phyloP scores from a whole-genome alignment of 2,797 vertebrate species.

The Rhodeus uyekii region DNA sequence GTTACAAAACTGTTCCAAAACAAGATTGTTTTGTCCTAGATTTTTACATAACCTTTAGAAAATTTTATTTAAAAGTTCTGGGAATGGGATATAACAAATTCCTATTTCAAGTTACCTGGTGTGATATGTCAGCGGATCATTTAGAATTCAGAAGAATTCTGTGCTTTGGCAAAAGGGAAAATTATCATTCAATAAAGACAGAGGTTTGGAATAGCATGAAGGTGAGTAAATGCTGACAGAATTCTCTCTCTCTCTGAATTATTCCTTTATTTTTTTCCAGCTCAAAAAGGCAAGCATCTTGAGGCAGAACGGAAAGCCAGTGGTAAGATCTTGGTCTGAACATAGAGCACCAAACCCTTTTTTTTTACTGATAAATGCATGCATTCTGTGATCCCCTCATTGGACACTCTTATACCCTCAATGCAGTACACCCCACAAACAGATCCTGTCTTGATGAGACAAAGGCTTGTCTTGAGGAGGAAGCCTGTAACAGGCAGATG shows the following conservation, averaged over 20 bases:
- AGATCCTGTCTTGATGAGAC: constrained; percentile 82
- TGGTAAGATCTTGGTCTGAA: constrained; percentile 58
- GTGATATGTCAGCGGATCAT: too few species aligned
- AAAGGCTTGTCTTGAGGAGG: constrained; percentile 78
- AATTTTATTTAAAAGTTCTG: background rate
- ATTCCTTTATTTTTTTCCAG: constrained; percentile 63
- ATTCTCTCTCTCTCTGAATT: background rate
- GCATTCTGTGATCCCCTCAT: background rate
- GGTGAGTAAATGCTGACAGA: background rate
- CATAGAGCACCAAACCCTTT: background rate
- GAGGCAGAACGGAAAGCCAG: constrained; percentile 70
- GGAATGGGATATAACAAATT: background rate
- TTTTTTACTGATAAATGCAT: background rate
- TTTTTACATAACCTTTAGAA: background rate
- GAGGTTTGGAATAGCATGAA: background rate
- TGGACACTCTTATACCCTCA: background rate
- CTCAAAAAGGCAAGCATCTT: constrained; percentile 56
- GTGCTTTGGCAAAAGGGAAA: background rate
- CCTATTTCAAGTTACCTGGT: background rate
- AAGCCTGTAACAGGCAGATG: constrained; percentile 82
- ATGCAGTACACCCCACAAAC: constrained; percentile 64
- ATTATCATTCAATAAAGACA: background rate
- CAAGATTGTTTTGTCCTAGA: background rate
- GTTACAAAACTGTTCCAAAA: background rate
- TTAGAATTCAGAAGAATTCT: background rate